Evolutionary conservation across 2,888 invertebrate genomes (phyloP), one percentile per base, ranked within the genome.

Genomic region (Pristionchus fissidentatus): DNA sequence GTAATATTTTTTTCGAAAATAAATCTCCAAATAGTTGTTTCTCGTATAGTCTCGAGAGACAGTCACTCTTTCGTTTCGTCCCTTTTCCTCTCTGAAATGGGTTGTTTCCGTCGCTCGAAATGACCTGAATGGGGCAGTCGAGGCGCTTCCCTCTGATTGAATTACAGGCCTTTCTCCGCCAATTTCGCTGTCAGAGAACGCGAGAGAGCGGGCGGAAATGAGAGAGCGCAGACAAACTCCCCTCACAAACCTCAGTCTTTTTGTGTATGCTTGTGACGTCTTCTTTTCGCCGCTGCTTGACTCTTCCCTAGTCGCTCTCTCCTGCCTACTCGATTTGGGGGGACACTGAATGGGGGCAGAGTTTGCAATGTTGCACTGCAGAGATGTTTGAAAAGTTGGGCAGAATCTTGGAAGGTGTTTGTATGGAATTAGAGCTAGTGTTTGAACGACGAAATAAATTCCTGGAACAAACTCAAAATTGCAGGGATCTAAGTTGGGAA

Each of bases 51-150:
- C n/a, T n/a, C n/a, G n/a, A n/a, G n/a, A n/a, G n/a, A n/a, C n/a
- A n/a, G n/a, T n/a, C n/a, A n/a, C n/a, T n/a, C n/a, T n/a, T n/a
- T n/a, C n/a, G n/a, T n/a, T n/a, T n/a, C n/a, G n/a, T n/a, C n/a
- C n/a, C n/a, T n/a, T 70, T 70, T n/a, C 13, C 26, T 10, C 66
- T 66, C n/a, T 0, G 41, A 70, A 70, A 70, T 70, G 43, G 43
- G 70, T 70, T 70, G 70, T 70, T 70, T 70, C 70, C 70, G n/a
- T 70, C 70, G 38, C 55, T 55, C 26, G 3, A n/a, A n/a, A n/a
- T 70, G 70, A 70, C 70, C 70, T 70, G 70, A 43, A 41, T 70
- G 70, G 62, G 62, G 52, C 3, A 38, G 66, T 35, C 35, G 38
- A 41, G 38, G 66, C 66, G 66, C 43, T 43, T 26, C 70, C 22